These are phyloP conservation scores for Dorcus parallelipipedus DNA, from an alignment of 2,888 invertebrate genomes.

Conservation along the genomic window DNA sequence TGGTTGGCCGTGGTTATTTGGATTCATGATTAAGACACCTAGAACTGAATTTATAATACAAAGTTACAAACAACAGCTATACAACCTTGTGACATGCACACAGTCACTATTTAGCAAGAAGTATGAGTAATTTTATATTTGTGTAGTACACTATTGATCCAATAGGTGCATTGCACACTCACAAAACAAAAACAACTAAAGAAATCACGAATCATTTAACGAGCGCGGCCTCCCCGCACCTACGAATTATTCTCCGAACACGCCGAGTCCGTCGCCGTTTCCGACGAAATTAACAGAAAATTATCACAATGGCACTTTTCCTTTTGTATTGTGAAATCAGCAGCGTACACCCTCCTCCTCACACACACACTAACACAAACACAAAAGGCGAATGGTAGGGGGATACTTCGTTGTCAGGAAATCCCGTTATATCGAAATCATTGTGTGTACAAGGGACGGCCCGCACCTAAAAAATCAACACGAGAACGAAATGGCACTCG, in stretches of 20 bases:
- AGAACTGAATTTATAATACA: conserved; percentile 6
- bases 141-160: conserved; percentile 46
- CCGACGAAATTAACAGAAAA: not conserved
- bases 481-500: too few species aligned
- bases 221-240: not conserved
- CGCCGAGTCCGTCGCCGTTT: not conserved
- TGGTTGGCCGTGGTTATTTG: conserved; percentile 46
- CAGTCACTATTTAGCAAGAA: conserved; percentile 41
- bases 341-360: conserved; percentile 34
- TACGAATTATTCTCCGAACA: not conserved
- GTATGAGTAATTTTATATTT: conserved; percentile 42
- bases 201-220: conserved; percentile 16
- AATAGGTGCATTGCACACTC: conserved; percentile 36
- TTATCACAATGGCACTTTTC: conserved; percentile 18
- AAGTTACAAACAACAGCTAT: conserved; percentile 1
- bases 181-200: conserved; percentile 30
- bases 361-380: conserved; percentile 32
- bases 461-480: too few species aligned
- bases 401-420: conserved; percentile 6
- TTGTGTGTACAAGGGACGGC: too few species aligned
- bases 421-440: conserved; percentile 5
- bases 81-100: conserved; percentile 27
- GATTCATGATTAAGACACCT: conserved; percentile 20
- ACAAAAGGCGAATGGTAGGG: conserved; percentile 13
- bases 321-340: conserved; percentile 40